A percentile compares a stretch with the other conserved stretches of the same genome.
These are phyloP conservation scores for Myotis davidii DNA, from an alignment of 2,113 vertebrate genomes.

Conservation along the genomic window DNA sequence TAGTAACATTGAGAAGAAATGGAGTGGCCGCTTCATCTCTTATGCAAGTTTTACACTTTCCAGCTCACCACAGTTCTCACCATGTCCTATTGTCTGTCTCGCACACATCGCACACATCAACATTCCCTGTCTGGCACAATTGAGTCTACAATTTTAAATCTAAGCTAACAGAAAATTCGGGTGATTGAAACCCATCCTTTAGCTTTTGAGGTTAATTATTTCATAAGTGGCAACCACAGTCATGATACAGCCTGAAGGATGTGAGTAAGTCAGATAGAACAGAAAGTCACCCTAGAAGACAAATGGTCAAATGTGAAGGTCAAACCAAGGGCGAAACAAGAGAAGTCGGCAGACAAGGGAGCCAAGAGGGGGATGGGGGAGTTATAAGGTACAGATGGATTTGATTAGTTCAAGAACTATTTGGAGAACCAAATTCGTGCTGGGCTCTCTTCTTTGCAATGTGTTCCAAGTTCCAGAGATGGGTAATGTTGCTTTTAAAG, in stretches of 20 bases:
- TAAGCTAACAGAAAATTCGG: background rate
- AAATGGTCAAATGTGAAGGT: constrained; percentile 53
- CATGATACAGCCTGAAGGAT: background rate
- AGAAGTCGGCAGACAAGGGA: constrained; percentile 51
- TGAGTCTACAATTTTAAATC: background rate
- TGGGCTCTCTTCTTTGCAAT: constrained; percentile 34
- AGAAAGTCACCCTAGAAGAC: constrained; percentile 29
- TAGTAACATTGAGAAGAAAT: background rate
- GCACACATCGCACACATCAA: background rate
- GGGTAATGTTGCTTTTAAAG: constrained; percentile 73
- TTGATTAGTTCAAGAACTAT: constrained; percentile 74
- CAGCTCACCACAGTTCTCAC: background rate
- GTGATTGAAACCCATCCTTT: background rate
- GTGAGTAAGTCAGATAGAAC: background rate
- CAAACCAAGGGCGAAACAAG: constrained; percentile 33
- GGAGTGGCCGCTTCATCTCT: background rate
- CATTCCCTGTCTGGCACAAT: background rate
- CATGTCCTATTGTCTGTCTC: background rate
- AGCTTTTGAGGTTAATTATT: background rate
- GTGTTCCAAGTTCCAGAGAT: constrained; percentile 63
- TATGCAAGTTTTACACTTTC: background rate
- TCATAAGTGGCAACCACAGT: background rate
- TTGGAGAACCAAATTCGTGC: constrained; percentile 67
- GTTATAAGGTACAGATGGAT: constrained; percentile 52
- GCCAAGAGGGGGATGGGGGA: background rate